Evolutionary conservation across 2,888 invertebrate species (phyloP).

Genomic region (Plagiodera versicolora): DNA sequence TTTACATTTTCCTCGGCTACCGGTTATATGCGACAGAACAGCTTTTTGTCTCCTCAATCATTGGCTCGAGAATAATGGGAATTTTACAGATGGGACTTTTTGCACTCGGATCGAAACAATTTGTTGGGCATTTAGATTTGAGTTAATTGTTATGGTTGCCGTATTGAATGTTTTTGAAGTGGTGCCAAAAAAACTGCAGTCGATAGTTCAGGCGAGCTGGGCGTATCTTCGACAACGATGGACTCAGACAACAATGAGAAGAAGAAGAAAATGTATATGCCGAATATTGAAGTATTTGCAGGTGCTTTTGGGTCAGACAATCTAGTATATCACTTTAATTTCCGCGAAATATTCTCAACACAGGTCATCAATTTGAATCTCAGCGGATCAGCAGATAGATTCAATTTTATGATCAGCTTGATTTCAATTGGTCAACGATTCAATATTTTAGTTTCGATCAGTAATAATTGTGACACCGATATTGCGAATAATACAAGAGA

Average conservation of each 20-base stretch:
- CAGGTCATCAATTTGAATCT: too few relatives aligned
- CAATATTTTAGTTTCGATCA: too few relatives aligned
- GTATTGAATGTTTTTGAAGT: constrained; percentile 20
- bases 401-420: too few relatives aligned
- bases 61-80: constrained; percentile 29
- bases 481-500: too few relatives aligned
- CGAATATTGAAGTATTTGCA: too few relatives aligned
- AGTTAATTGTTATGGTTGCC: constrained; percentile 35
- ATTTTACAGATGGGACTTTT: constrained; percentile 32
- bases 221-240: background rate
- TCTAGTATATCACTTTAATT: background rate
- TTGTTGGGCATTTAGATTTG: constrained; percentile 37
- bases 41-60: constrained; percentile 31
- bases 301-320: too few relatives aligned
- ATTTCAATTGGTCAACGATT: too few relatives aligned
- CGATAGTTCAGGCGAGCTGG: background rate
- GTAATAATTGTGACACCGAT: too few relatives aligned
- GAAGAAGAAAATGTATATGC: background rate
- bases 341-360: too few relatives aligned
- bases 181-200: constrained; percentile 12
- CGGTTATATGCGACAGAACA: constrained; percentile 26
- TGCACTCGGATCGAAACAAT: constrained; percentile 33
- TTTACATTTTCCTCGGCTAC: constrained; percentile 30
- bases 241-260: background rate
- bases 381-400: too few relatives aligned